These are phyloP conservation scores for Anthoscopus minutus DNA, from an alignment of 2,113 vertebrate species.

Conservation along the genomic window DNA sequence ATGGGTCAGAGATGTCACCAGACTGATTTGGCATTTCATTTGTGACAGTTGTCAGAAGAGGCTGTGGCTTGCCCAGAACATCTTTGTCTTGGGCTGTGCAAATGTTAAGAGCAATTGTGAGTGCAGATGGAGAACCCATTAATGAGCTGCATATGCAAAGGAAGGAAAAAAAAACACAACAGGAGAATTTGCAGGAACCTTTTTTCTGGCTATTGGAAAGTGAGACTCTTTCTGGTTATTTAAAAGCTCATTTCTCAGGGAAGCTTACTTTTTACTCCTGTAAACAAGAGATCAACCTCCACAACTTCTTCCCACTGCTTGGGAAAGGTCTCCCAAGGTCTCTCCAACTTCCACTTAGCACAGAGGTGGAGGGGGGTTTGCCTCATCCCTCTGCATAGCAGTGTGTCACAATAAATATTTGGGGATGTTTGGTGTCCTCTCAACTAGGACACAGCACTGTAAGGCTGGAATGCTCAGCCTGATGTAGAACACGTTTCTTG, in stretches of 20 bases:
- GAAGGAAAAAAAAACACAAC: not conserved
- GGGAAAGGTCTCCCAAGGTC: not conserved
- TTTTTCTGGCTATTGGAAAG: not conserved
- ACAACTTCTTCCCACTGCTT: not conserved
- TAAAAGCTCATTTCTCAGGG: not conserved
- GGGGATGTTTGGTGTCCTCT: not conserved
- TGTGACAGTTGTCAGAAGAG: constrained; percentile 2
- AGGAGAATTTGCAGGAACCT: not conserved
- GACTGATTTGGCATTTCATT: constrained; percentile 4
- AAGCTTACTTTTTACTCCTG: not conserved
- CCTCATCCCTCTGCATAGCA: not conserved
- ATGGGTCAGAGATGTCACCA: constrained; percentile 31
- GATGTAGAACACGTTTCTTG: rapidly evolving
- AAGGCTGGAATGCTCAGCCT: not conserved
- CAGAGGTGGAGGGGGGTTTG: not conserved
- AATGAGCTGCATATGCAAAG: not conserved
- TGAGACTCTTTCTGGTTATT: not conserved
- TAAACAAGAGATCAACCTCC: not conserved
- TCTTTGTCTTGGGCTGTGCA: not conserved
- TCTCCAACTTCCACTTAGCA: not conserved
- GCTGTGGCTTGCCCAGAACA: not conserved
- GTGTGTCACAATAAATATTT: not conserved
- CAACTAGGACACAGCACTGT: not conserved
- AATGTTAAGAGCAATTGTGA: constrained; percentile 24
- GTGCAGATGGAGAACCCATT: constrained; percentile 12